These are phyloP conservation scores for Vulpes ferrilata DNA, from an alignment of 2,113 vertebrate species.

Conservation along the genomic window DNA sequence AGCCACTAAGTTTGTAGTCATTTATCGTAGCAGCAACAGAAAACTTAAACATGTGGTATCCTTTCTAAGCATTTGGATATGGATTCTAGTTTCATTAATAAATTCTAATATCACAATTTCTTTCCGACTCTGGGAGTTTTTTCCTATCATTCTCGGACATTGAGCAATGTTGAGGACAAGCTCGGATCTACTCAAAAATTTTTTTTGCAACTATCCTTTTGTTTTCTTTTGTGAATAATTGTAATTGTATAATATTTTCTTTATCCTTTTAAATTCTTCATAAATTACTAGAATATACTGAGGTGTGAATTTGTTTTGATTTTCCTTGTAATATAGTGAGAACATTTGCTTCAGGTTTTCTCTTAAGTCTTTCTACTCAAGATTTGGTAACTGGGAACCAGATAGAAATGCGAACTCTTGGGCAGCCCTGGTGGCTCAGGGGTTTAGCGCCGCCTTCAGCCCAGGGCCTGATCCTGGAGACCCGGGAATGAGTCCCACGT, in stretches of 20 bases:
- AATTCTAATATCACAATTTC: not conserved
- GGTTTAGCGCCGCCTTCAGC: no score
- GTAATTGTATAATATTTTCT: not conserved
- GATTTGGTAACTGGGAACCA: not conserved
- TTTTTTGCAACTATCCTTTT: constrained; percentile 14
- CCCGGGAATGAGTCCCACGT: no score
- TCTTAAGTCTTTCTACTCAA: not conserved
- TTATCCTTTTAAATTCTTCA: not conserved
- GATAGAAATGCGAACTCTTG: not conserved
- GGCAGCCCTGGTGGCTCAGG: no score
- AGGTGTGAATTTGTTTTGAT: not conserved
- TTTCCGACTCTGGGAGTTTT: not conserved
- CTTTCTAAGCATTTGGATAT: not conserved
- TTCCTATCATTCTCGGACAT: not conserved
- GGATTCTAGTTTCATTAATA: not conserved
- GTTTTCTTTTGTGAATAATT: not conserved
- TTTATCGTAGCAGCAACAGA: not conserved
- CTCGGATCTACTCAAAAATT: not conserved
- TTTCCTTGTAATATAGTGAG: not conserved
- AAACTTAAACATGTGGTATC: not conserved
- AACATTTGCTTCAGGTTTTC: not conserved
- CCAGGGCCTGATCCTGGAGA: no score
- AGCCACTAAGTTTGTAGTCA: not conserved
- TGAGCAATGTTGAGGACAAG: not conserved
- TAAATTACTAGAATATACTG: not conserved